Evolutionary conservation across 2,888 invertebrate species (phyloP), one percentile per base, ranked within the genome.

Genomic region (Noctua fimbriata): DNA sequence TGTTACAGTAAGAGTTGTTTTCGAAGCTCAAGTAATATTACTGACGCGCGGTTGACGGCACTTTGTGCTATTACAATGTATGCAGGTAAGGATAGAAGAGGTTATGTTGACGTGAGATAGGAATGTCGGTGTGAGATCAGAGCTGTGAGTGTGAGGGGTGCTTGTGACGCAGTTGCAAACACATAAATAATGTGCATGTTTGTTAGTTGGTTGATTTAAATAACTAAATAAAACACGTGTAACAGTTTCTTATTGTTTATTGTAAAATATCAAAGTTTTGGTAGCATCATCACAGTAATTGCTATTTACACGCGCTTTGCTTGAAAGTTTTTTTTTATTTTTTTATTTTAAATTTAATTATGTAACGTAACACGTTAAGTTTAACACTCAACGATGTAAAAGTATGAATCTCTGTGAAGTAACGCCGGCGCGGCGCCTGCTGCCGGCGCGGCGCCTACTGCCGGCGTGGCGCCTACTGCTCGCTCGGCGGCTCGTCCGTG

Each of bases 231-330:
- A 84, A 82, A 87, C 69, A 28, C 16, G 16, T 6, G 3, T 32
- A 32, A 83, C 32, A 74, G 69, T 69, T 77, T 78, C 79, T 73
- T 85, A 84, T 67, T 81, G 85, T 92, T 87, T 83, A 88, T 85
- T 87, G 85, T 86, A 89, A 89, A 88, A 85, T 87, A 87, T 88
- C 69, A 85, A 89, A 84, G 82, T 89, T 93, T 93, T 95, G 94
- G 94, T 92, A 92, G 91, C 90, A 90, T 91, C 90, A 95, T 95
- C 95, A 95, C 95, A 95, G 94, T 90, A 78, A 87, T 86, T 88
- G 89, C 89, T 93, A 92, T 94, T 92, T 93, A 94, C 89, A 93
- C 86, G 75, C 70, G 79, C 60, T 73, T 36, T 79, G 67, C 65
- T 55, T 65, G 75, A 77, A 44, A 63, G 81, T 81, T 72, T 87